Evolutionary conservation across 2,888 invertebrate species (phyloP).

Genomic region (Rhorus exstirpatorius): DNA sequence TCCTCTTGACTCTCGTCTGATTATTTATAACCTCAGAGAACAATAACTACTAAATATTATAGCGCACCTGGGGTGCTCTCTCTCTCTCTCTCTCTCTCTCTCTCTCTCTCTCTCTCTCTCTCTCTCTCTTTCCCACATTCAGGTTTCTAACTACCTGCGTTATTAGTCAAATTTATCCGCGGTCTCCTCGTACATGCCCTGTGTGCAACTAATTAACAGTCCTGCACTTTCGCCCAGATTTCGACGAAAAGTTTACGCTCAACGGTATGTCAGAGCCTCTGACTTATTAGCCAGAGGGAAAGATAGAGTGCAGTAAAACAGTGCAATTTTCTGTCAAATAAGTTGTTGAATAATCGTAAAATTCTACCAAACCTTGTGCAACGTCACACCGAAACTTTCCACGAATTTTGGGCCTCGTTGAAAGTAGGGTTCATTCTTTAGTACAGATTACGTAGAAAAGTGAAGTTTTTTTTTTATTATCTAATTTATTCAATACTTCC

Average conservation of each 20-base stretch:
- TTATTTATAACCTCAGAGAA: conserved; percentile 59
- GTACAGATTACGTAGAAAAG: too few species aligned
- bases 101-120: conserved; percentile 9
- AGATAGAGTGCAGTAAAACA: too few species aligned
- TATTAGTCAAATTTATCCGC: conserved; percentile 55
- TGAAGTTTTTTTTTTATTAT: too few species aligned
- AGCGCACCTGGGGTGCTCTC: conserved; percentile 32
- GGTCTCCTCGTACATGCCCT: conserved; percentile 25
- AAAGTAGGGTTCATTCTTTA: too few species aligned
- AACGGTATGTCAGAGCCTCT: not conserved
- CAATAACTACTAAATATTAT: conserved; percentile 64
- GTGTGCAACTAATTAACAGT: conserved; percentile 47
- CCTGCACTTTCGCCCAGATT: conserved; percentile 33
- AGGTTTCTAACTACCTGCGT: conserved; percentile 19
- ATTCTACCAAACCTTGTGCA: too few species aligned
- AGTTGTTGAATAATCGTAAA: too few species aligned
- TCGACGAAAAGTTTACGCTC: conserved; percentile 43
- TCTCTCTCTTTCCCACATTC: conserved; percentile 8
- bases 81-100: conserved; percentile 15
- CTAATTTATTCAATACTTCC: too few species aligned
- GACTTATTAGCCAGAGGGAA: too few species aligned
- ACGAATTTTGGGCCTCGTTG: too few species aligned
- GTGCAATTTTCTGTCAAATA: too few species aligned
- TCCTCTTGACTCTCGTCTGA: conserved; percentile 30
- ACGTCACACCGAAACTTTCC: too few species aligned